Base-by-base conservation (phyloP, 2,113 vertebrate species). In the Gnathonemus echidnorhynchus region DNA sequence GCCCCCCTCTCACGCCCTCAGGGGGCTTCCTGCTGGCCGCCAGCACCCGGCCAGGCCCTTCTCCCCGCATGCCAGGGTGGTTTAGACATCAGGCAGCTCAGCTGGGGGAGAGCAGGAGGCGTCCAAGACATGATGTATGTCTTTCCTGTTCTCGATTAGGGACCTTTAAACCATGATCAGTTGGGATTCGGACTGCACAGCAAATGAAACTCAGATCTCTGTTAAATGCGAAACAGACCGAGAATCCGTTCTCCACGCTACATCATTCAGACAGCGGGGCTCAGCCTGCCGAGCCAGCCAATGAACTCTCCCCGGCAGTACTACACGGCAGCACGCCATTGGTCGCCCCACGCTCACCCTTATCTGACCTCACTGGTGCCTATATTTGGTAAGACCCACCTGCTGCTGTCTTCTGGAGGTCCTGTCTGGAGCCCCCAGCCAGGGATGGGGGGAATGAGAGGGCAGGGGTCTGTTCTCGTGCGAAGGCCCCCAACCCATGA, bases 121-220 rank as follows among this genome's bases (percentile, higher is more conserved):
- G 48, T 87, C 53, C 53, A 89, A 92, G 90, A 89, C 86, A 90
- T 93, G 92, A 94, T 95, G 91, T 92, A 94, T 92, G 92, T 93
- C 94, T 94, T 94, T 93, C 93, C 96, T 96, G 95, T 92, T 94
- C 89, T 90, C 95, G 93, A 95, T 96, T 96, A 95, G 92, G 93
- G 92, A 91, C 92, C 94, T 95, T 95, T 94, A 95, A 94, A 92
- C 92, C 90, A 90, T 92, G 94, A 95, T 95, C 93, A 92, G 94
- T 94, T 88, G 91, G 90, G 92, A 93, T 92, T 91, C 91, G 91
- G 92, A 53, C 89, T 86, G 90, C 58, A 90, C 93, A 90, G 91
- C 93, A 94, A 95, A 95, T 95, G 93, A 95, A 95, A 95, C 94
- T 91, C 94, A 94, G 95, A 94, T 92, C 92, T 92, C 91, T 91